Evolutionary conservation across 2,797 vertebrate genomes (phyloP), one percentile per base, ranked within the genome.

Genomic region (Melanotaenia nigrans): DNA sequence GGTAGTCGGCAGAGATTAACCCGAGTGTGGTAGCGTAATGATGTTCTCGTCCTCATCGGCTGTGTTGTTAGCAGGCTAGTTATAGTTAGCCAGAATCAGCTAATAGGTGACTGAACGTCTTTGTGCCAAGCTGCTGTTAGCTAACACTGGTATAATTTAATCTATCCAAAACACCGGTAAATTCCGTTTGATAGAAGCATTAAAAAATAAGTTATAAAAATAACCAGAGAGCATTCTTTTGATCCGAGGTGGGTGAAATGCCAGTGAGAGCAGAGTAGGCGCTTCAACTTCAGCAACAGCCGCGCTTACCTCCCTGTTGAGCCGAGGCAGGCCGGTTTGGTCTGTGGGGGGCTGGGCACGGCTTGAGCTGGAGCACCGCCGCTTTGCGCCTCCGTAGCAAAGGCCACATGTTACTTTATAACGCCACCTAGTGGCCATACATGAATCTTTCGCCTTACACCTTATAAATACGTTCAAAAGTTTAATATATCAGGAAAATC

Each of bases 301-400:
- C 88, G 89, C 83, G 85, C 71, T 89, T 86, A 81, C 84, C 86
- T 86, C 87, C 77, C 74, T 56, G 80, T 81, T 74, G 78, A 83
- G 71, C 77, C 36, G 84, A 87, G 87, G 78, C 88, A 90, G 90
- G 88, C 90, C 81, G 91, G 90, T 77, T 73, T 75, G 78, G 75
- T 38, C 86, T 80, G 87, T 86, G 73, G 88, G 90, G 91, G 90
- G 90, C 87, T 90, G 93, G 91, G 92, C 87, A 69, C 36, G 36
- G 64, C 79, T 65, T 57, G 71, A 68, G 84, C 78, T 57, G 73
- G 73, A 85, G 81, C 68, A 58, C 84, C 78, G 77, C 86, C 85
- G 89, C 89, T 90, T 68, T 84, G 73, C 81, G 79, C 22, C 72
- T 66, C 73, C 53, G 56, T 33, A 18, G 47, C 49, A 8, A 22